Evolutionary conservation across 2,888 invertebrate species (phyloP).

Genomic region (Pristionchus fissidentatus): DNA sequence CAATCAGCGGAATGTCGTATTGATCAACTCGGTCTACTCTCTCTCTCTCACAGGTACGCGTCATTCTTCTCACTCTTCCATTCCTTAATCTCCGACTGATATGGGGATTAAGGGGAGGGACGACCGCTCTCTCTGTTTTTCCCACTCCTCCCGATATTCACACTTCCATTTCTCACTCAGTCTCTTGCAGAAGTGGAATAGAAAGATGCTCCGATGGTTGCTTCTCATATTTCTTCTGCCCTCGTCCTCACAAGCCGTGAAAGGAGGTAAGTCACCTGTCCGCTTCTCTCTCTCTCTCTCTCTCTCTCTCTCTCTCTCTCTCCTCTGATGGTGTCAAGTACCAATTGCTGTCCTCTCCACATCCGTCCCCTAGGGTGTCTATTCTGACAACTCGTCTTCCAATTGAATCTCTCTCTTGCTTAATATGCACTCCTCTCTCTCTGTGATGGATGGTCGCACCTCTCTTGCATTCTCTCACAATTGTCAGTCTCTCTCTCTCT

Average conservation of each 20-base stretch:
- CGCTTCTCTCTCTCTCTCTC: background rate
- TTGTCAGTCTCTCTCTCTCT: background rate
- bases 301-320: no score
- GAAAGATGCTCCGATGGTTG: slow-evolving; percentile 15
- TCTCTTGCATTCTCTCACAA: background rate
- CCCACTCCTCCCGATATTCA: background rate
- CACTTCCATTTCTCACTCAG: background rate
- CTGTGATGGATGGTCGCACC: no score
- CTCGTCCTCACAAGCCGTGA: background rate
- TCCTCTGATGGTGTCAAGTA: background rate
- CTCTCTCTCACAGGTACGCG: no score
- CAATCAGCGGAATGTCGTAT: background rate
- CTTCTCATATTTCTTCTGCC: background rate
- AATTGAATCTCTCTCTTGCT: slow-evolving; percentile 16
- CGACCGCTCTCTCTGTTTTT: background rate
- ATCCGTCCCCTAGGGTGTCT: background rate
- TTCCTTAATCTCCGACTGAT: slow-evolving; percentile 28
- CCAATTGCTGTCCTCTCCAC: background rate
- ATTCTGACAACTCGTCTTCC: slow-evolving; percentile 12
- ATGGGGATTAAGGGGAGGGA: slow-evolving; percentile 32
- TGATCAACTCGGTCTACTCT: slow-evolving; percentile 25
- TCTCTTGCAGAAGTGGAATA: background rate
- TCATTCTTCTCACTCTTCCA: background rate
- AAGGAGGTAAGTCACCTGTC: slow-evolving; percentile 27
- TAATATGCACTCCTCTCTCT: background rate